phyloP scores from a whole-genome alignment of 2,888 invertebrate species.

The Chrysopilus asiliformis region DNA sequence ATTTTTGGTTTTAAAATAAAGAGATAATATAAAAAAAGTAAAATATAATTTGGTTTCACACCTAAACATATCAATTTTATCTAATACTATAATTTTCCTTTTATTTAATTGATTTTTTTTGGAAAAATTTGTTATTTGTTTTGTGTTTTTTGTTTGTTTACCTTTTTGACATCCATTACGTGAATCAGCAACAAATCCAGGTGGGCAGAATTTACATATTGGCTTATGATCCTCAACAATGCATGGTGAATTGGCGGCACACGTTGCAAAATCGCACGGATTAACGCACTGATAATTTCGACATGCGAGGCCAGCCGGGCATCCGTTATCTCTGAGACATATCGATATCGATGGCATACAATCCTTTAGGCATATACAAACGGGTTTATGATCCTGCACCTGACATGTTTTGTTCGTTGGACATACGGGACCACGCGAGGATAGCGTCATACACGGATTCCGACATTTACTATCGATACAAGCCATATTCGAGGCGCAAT shows the following conservation, averaged over 20 bases:
- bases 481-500: conserved; percentile 75
- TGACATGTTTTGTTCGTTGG: conserved; percentile 74
- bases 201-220: conserved; percentile 90
- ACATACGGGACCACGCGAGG: conserved; percentile 47
- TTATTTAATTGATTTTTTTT: conserved; percentile 4
- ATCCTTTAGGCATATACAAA: conserved; percentile 77
- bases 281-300: conserved; percentile 81
- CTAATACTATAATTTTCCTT: neutral
- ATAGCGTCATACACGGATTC: conserved; percentile 65
- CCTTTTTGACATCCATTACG: conserved; percentile 93
- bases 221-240: conserved; percentile 90
- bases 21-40: too few relatives aligned
- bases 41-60: too few relatives aligned
- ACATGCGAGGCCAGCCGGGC: conserved; percentile 73
- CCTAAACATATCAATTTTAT: too few relatives aligned
- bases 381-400: conserved; percentile 72
- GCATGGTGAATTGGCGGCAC: conserved; percentile 76
- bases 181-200: conserved; percentile 82
- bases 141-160: conserved; percentile 41
- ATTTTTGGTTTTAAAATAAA: too few relatives aligned
- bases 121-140: conserved; percentile 1
- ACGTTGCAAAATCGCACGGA: conserved; percentile 75
- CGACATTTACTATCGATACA: conserved; percentile 74
- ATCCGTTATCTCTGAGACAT: conserved; percentile 79
- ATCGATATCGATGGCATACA: conserved; percentile 77